A percentile compares a stretch with the other conserved stretches of the same genome.
phyloP scores from a whole-genome alignment of 2,888 invertebrate species.

The Drosophila barbarae region DNA sequence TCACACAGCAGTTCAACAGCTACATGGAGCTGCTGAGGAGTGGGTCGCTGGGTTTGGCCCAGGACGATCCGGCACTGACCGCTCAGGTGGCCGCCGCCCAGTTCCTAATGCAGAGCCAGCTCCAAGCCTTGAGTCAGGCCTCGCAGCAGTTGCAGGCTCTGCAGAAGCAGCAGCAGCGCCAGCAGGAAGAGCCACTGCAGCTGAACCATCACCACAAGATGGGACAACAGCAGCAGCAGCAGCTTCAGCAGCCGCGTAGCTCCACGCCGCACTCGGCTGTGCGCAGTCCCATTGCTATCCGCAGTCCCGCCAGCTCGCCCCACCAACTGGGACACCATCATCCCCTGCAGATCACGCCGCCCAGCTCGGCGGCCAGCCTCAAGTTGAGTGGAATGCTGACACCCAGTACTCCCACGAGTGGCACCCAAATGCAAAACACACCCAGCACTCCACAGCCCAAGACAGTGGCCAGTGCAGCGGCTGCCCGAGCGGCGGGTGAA shows the following conservation, averaged over 20 bases:
- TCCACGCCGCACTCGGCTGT: slow-evolving; percentile 78
- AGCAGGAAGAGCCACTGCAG: slow-evolving; percentile 61
- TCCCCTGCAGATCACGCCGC: slow-evolving; percentile 79
- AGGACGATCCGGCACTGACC: slow-evolving; percentile 76
- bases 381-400: slow-evolving; percentile 81
- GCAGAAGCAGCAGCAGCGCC: slow-evolving; percentile 84
- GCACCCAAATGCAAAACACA: slow-evolving; percentile 76
- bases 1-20: slow-evolving; percentile 79
- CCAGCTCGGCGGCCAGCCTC: slow-evolving; percentile 80
- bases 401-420: slow-evolving; percentile 82
- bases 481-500: slow-evolving; percentile 85
- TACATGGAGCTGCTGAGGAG: slow-evolving; percentile 78
- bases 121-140: slow-evolving; percentile 90
- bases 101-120: slow-evolving; percentile 87
- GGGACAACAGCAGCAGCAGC: slow-evolving; percentile 79
- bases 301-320: slow-evolving; percentile 78
- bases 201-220: slow-evolving; percentile 67
- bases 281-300: slow-evolving; percentile 73
- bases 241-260: slow-evolving; percentile 63
- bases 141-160: slow-evolving; percentile 91
- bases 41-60: slow-evolving; percentile 69
- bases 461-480: slow-evolving; percentile 77
- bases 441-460: slow-evolving; percentile 80
- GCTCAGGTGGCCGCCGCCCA: slow-evolving; percentile 82
- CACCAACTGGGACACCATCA: slow-evolving; percentile 55